A percentile compares a stretch with the other conserved stretches of the same genome.
phyloP scores from a whole-genome alignment of 1,140 invertebrate species.

The Dendroctonus valens region DNA sequence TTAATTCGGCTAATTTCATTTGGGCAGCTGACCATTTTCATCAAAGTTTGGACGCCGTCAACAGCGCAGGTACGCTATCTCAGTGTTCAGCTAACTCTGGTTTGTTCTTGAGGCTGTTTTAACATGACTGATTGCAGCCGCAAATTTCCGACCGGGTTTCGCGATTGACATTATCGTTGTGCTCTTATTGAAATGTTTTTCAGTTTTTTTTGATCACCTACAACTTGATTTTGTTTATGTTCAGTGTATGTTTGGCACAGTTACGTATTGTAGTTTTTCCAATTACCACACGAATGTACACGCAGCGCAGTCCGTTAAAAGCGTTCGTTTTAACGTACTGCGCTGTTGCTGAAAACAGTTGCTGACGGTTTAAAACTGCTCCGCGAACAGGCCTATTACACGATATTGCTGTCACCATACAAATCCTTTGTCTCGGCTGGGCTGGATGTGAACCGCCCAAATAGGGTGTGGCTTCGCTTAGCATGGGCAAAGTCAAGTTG shows the following conservation, averaged over 20 bases:
- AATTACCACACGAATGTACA: background rate
- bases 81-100: constrained; percentile 15
- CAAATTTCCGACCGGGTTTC: background rate
- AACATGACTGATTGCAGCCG: background rate
- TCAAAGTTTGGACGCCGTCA: constrained; percentile 64
- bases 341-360: no score
- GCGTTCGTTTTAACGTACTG: no score
- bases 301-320: no score
- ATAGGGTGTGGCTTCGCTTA: background rate
- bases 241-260: background rate
- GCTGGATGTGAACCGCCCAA: no score
- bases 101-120: constrained; percentile 6
- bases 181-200: constrained; percentile 2
- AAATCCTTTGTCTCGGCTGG: constrained; percentile 23
- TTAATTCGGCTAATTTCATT: constrained; percentile 13
- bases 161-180: background rate
- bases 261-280: background rate
- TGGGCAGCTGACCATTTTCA: constrained; percentile 60
- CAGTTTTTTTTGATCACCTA: constrained; percentile 12
- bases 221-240: constrained; percentile 39
- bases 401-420: constrained; percentile 13
- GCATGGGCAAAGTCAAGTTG: constrained; percentile 48
- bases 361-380: no score
- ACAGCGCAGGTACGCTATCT: constrained; percentile 59
- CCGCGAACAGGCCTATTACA: no score